Base-by-base conservation (phyloP, 2,888 invertebrate species). In the Boloria selene region DNA sequence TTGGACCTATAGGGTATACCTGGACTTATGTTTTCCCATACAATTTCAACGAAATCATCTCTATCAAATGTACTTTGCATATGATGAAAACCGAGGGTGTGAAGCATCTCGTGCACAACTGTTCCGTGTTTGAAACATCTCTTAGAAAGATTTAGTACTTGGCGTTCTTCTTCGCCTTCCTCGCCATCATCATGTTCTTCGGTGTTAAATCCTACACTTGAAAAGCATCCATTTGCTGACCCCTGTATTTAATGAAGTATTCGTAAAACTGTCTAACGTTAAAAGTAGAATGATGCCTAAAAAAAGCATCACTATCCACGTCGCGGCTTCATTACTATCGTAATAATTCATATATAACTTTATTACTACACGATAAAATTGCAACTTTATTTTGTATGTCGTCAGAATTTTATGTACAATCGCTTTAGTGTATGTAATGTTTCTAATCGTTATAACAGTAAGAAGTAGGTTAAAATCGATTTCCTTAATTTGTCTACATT, bases 51-150 rank as follows among this genome's bases (percentile, higher is more conserved):
- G 80, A 93, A 96, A 0, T 95, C 93, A 78, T 97, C 96, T 71
- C 97, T 93, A 82, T 97, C 95, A 16, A 94, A 94, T 22, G 96
- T 93, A 77, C 95, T 96, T 79, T 97, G 97, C 87, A 97, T 97
- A 78, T 97, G 97, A 81, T 95, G 96, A 83, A 97, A 97, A 0
- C 97, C 97, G 1, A 96, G 82, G 0, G 96, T 95, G 77, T 97
- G 97, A 75, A 97, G 91, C 80, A 97, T 91, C 82, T 97, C 97
- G 79, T 97, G 96, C 7, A 95, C 93, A 4, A 96, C 93, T 13
- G 95, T 95, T 16, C 96, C 95, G 67, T 93, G 93, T 31, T 81
- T 87, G 65, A 94, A 93, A 77, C 94, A 94, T 42, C 93, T 91
- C 18, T 89, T 90, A 0, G 92, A 87, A 0, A 94, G 77, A 74